Conservation (phyloP, 2,113 vertebrate species). For the Microtus richardsoni region DNA sequence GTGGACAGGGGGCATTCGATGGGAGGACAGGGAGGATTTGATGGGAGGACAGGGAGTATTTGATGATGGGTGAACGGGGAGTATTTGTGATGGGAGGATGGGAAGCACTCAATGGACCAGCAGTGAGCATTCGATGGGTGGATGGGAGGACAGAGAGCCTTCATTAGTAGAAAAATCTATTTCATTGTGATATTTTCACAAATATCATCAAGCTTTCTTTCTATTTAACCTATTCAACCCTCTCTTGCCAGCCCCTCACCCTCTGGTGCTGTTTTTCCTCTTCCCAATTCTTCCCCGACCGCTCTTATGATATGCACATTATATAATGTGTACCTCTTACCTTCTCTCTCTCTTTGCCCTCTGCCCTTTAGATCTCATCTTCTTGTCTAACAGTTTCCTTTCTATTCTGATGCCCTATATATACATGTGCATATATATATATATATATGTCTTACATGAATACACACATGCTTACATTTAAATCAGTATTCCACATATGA, state of each 20-base stretch:
- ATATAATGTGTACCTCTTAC: neutral
- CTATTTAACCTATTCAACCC: neutral
- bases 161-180: neutral
- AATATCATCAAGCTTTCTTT: neutral
- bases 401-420: neutral
- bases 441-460: neutral
- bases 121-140: too few species aligned
- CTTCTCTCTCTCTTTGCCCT: neutral
- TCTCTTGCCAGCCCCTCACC: neutral
- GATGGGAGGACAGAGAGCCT: neutral
- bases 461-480: neutral
- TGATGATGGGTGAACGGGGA: too few species aligned
- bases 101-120: too few species aligned
- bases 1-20: too few species aligned
- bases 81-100: too few species aligned
- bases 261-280: neutral
- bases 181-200: neutral
- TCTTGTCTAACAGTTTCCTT: neutral
- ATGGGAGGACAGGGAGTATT: too few species aligned
- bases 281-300: neutral
- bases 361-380: neutral
- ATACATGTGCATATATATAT: too few species aligned
- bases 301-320: neutral
- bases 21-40: accelerated
- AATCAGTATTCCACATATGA: neutral